Evolutionary conservation across 64 coral and sea anemone genomes (phyloP).

Genomic region (Hydrozoanthus tunicans): DNA sequence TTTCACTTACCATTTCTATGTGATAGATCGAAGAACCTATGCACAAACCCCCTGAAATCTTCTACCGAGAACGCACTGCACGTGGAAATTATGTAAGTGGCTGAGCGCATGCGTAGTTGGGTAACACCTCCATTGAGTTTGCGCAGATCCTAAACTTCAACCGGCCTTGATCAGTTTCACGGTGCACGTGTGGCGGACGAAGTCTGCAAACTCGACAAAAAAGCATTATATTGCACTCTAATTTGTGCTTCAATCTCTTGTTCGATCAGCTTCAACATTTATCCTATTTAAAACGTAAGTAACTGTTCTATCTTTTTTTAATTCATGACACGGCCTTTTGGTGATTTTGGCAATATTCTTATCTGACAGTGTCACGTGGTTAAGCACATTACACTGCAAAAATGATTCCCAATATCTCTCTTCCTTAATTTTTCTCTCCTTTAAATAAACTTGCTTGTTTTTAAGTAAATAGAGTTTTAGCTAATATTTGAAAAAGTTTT

Average conservation of each 20-base stretch:
- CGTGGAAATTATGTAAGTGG: slow-evolving; percentile 49
- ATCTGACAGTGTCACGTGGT: slow-evolving; percentile 27
- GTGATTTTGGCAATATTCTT: background rate
- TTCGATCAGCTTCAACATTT: slow-evolving; percentile 8
- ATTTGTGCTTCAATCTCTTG: slow-evolving; percentile 17
- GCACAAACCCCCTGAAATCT: background rate
- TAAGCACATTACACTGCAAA: background rate
- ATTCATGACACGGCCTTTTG: background rate
- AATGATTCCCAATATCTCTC: background rate
- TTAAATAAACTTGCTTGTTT: background rate
- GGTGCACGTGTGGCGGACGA: slow-evolving; percentile 39
- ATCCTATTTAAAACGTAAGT: slow-evolving; percentile 23
- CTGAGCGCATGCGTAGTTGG: slow-evolving; percentile 31
- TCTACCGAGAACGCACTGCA: background rate
- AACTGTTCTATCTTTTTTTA: background rate
- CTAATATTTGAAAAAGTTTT: background rate
- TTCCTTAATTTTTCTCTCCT: background rate
- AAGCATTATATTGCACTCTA: slow-evolving; percentile 50
- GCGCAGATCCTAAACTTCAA: slow-evolving; percentile 1
- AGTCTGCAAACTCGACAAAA: slow-evolving; percentile 50
- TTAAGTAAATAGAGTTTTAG: background rate
- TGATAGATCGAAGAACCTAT: background rate
- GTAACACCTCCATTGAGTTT: slow-evolving; percentile 32
- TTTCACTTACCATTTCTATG: slow-evolving; percentile 39
- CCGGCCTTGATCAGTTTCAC: slow-evolving; percentile 10